These are phyloP conservation scores for Lobophora halterata DNA, from an alignment of 2,888 invertebrate species.

Conservation along the genomic window DNA sequence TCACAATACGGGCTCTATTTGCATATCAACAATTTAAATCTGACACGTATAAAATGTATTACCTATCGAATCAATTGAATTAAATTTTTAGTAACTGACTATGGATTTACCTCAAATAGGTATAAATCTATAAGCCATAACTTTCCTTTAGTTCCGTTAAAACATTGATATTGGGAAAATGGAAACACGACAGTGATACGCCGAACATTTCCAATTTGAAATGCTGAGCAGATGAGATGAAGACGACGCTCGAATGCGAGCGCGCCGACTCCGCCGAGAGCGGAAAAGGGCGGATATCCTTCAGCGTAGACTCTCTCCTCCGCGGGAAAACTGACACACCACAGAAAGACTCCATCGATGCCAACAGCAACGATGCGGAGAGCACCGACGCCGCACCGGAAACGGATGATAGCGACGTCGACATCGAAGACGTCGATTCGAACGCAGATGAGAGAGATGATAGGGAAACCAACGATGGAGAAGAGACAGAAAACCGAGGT, in stretches of 20 bases:
- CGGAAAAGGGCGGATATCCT: slow-evolving; percentile 85
- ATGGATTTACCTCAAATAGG: no score
- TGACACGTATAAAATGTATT: no score
- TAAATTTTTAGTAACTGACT: no score
- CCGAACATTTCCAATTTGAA: slow-evolving; percentile 33
- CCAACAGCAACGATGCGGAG: slow-evolving; percentile 66
- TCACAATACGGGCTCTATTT: slow-evolving; percentile 1
- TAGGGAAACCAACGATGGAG: slow-evolving; percentile 66
- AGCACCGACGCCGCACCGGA: slow-evolving; percentile 61
- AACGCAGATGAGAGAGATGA: slow-evolving; percentile 71
- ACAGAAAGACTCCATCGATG: slow-evolving; percentile 52
- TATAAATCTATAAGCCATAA: no score
- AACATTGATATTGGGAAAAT: slow-evolving; percentile 14
- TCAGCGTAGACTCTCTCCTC: slow-evolving; percentile 86
- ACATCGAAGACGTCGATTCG: slow-evolving; percentile 71
- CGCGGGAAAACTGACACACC: slow-evolving; percentile 59
- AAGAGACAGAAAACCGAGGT: slow-evolving; percentile 70
- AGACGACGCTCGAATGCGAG: slow-evolving; percentile 77
- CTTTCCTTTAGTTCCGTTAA: no score
- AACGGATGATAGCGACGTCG: slow-evolving; percentile 74
- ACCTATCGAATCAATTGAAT: no score
- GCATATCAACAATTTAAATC: slow-evolving; percentile 1
- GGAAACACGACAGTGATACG: slow-evolving; percentile 29
- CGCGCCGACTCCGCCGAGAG: slow-evolving; percentile 72
- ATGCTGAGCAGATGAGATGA: slow-evolving; percentile 76